Evolutionary conservation across 2,888 invertebrate species (phyloP).

Genomic region (Julus scanicus): DNA sequence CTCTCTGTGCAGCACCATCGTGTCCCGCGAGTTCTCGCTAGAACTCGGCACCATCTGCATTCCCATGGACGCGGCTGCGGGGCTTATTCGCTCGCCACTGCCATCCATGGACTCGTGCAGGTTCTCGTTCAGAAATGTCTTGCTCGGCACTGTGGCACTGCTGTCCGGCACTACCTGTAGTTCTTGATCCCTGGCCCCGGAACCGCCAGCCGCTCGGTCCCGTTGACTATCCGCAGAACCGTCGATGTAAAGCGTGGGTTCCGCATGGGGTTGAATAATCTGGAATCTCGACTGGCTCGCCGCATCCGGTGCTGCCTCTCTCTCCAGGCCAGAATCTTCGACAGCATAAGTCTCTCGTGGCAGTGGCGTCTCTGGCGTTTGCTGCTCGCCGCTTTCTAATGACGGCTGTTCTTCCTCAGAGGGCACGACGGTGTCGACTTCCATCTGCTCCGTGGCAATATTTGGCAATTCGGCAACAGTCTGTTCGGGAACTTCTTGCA

Average conservation of each 20-base stretch:
- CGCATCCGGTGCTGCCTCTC: background rate
- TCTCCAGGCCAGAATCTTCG: background rate
- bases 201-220: background rate
- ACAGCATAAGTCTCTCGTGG: background rate
- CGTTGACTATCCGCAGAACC: background rate
- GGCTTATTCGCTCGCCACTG: background rate
- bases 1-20: background rate
- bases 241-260: background rate
- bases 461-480: background rate
- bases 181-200: slow-evolving; percentile 14
- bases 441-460: background rate
- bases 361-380: background rate
- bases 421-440: background rate
- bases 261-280: background rate
- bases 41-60: slow-evolving; percentile 49
- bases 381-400: background rate
- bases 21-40: background rate
- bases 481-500: slow-evolving; percentile 47
- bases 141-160: background rate
- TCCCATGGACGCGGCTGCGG: background rate
- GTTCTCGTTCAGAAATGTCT: slow-evolving; percentile 43
- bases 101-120: slow-evolving; percentile 46
- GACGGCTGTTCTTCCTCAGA: background rate
- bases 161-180: slow-evolving; percentile 43
- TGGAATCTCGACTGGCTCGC: background rate